phyloP scores from a whole-genome alignment of 2,797 vertebrate genomes.

The Distichodus sexfasciatus region DNA sequence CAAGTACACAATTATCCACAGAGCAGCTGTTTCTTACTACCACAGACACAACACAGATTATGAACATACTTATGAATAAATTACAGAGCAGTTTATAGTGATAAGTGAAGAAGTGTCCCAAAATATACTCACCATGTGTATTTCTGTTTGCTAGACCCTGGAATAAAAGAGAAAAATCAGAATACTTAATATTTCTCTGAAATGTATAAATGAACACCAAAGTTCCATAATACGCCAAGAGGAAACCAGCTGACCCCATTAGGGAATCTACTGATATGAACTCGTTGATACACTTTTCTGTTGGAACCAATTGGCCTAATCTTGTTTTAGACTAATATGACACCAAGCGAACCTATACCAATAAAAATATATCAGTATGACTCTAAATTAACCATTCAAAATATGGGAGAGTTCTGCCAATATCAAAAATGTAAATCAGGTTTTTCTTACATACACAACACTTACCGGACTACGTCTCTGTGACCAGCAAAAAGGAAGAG shows the following conservation, averaged over 20 bases:
- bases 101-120: no score
- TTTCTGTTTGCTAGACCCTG: constrained; percentile 94
- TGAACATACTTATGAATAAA: neutral
- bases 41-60: neutral
- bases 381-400: neutral
- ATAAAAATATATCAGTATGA: no score
- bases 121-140: constrained; percentile 86
- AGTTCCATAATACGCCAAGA: no score
- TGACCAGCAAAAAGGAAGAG: constrained; percentile 97
- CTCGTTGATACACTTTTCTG: no score
- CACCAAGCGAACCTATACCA: no score
- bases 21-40: neutral
- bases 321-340: no score
- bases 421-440: neutral
- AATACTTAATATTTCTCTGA: neutral
- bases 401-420: neutral
- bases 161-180: constrained; percentile 64
- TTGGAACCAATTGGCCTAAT: no score
- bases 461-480: constrained; percentile 99
- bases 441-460: constrained; percentile 43
- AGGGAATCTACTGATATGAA: no score
- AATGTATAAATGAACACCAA: neutral
- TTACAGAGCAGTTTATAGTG: no score
- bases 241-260: no score
- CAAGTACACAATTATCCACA: neutral